Base-by-base conservation (phyloP, 2,797 vertebrate species). In the Hyperoplus lanceolatus region DNA sequence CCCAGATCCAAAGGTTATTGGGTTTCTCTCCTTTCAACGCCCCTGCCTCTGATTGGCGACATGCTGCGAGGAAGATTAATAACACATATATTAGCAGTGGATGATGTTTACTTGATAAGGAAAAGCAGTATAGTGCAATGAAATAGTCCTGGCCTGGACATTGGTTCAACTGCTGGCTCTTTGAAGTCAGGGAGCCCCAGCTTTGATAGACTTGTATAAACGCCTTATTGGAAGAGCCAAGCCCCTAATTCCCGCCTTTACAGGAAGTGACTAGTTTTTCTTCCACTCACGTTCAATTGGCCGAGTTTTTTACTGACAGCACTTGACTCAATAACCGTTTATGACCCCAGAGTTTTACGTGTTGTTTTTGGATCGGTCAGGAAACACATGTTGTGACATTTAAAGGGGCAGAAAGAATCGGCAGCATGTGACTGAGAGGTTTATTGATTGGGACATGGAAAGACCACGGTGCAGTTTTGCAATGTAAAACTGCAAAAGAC, bases 41-140 rank as follows among this genome's bases (percentile, higher is more conserved):
- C 90, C 90, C 73, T 58, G 29, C 57, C 75, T 80, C 79, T 91
- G 87, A 94, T 93, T 94, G 92, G 85, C 80, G 86, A 75, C 16
- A 46, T 63, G 67, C 80, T 68, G 80, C 51, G 2, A 51, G 64
- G 61, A 61, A 76, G 86, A 93, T 92, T 94, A 92, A 92, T 91
- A 84, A 93, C 87, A 75, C 89, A 81, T 87, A 87, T 88, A 86
- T 79, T 81, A 77, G 79, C 81, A 70, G 86, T 70, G 71, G 58
- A 88, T 77, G 64, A 64, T 51, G 41, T 70, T 73, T 49, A 80
- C 77, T 80, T 84, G 87, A 93, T 91, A 93, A 89, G 85, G 29
- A 29, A 81, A 76, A 83, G 81, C 89, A 89, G 91, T 58, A 78
- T 73, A 74, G 78, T 62, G 75, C 73, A 85, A 90, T 95, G 94